Percentiles rank a stretch among this genome's conserved stretches.
phyloP scores from a whole-genome alignment of 2,797 vertebrate species.

The Oceanodroma leucorhoa region DNA sequence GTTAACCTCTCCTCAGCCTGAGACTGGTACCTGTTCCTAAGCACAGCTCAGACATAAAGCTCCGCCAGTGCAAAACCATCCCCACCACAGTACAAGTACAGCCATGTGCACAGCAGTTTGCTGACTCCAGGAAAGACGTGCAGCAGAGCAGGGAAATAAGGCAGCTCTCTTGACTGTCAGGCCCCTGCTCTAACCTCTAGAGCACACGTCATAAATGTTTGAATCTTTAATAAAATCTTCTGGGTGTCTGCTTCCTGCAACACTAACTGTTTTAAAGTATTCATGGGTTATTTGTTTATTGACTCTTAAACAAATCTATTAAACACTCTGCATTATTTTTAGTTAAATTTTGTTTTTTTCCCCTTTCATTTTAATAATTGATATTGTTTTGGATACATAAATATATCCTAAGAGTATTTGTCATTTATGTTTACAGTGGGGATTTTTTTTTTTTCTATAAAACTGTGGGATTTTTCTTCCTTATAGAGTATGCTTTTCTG shows the following conservation, averaged over 20 bases:
- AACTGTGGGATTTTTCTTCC: constrained; percentile 3
- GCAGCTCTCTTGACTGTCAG: neutral
- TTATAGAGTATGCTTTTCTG: neutral
- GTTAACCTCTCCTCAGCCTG: neutral
- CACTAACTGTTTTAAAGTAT: constrained; percentile 60
- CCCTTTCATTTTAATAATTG: constrained; percentile 60
- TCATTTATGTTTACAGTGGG: constrained; percentile 65
- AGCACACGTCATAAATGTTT: constrained; percentile 39
- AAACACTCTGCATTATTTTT: constrained; percentile 60
- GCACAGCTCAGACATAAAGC: neutral
- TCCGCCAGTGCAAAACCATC: neutral
- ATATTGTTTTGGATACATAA: constrained; percentile 71
- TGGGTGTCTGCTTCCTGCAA: constrained; percentile 54
- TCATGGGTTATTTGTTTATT: constrained; percentile 70
- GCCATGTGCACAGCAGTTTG: fast-evolving
- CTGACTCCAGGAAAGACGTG: neutral
- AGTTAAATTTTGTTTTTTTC: constrained; percentile 40
- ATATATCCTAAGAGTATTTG: constrained; percentile 71
- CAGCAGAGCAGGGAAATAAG: neutral
- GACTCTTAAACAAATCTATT: constrained; percentile 68
- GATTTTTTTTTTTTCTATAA: constrained; percentile 10
- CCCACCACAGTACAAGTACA: neutral
- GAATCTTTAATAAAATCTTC: constrained; percentile 69
- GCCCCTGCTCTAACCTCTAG: constrained; percentile 29
- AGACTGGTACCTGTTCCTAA: neutral